Evolutionary conservation across 2,888 invertebrate genomes (phyloP).

Genomic region (Trimorus sp.): DNA sequence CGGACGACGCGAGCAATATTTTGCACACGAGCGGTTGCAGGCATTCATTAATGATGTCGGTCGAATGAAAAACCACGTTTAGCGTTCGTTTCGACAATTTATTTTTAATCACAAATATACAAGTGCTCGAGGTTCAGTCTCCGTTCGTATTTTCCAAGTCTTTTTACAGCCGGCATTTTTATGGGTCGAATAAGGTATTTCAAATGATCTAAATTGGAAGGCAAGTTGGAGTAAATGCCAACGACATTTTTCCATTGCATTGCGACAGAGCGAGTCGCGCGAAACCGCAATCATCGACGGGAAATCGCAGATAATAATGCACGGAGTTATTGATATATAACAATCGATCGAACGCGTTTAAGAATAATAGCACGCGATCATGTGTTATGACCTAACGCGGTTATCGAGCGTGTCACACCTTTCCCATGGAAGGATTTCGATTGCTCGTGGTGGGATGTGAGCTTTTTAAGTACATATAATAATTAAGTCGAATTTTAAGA

Average conservation of each 20-base stretch:
- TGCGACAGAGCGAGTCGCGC: conserved; percentile 17
- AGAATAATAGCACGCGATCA: conserved; percentile 16
- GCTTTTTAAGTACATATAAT: neutral
- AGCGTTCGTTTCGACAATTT: neutral
- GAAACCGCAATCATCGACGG: conserved; percentile 4
- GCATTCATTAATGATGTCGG: neutral
- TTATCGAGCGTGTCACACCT: conserved; percentile 32
- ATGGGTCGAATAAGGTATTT: too few species aligned
- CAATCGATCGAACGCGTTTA: conserved; percentile 32
- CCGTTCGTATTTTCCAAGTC: too few species aligned
- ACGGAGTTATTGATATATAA: conserved; percentile 34
- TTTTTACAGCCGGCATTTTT: too few species aligned
- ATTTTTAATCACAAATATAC: neutral
- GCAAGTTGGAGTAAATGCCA: neutral
- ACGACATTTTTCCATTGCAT: conserved; percentile 10
- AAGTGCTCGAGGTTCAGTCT: too few species aligned
- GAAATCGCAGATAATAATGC: conserved; percentile 47
- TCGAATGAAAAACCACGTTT: neutral
- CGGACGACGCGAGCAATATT: conserved; percentile 3
- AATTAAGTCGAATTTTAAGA: too few species aligned
- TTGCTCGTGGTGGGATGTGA: neutral
- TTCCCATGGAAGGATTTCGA: conserved; percentile 36
- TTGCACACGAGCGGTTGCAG: neutral
- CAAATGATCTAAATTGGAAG: conserved; percentile 9
- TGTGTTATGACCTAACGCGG: conserved; percentile 11